Percentiles rank a stretch among this genome's conserved stretches.
phyloP scores from a whole-genome alignment of 2,797 vertebrate genomes.

The Cynodonichthys magdalenae region DNA sequence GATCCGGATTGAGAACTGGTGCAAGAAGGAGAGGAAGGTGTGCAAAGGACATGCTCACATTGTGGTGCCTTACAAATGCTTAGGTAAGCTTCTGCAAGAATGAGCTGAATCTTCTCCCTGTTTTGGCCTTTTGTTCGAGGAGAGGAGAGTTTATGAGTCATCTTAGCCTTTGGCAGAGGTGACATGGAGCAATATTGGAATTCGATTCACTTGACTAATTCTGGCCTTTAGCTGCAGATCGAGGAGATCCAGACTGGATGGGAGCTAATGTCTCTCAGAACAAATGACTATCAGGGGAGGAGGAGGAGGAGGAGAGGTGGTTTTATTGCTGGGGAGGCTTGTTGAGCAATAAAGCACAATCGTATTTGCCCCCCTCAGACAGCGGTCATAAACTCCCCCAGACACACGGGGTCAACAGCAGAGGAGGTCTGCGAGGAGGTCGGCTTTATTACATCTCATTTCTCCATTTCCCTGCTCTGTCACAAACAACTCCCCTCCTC shows the following conservation, averaged over 20 bases:
- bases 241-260: slow-evolving; percentile 58
- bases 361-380: slow-evolving; percentile 69
- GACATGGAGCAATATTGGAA: slow-evolving; percentile 58
- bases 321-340: slow-evolving; percentile 73
- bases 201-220: slow-evolving; percentile 65
- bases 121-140: slow-evolving; percentile 11
- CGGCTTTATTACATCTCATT: slow-evolving; percentile 63
- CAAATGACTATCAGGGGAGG: slow-evolving; percentile 31
- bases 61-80: slow-evolving; percentile 94
- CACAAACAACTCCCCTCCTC: slow-evolving; percentile 31
- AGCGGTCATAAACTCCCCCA: slow-evolving; percentile 67
- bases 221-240: slow-evolving; percentile 68
- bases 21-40: slow-evolving; percentile 91
- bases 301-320: slow-evolving; percentile 15
- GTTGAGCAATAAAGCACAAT: slow-evolving; percentile 80
- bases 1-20: slow-evolving; percentile 93
- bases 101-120: slow-evolving; percentile 10
- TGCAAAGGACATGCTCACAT: slow-evolving; percentile 91
- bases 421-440: slow-evolving; percentile 42
- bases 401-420: slow-evolving; percentile 61
- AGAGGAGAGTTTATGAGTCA: slow-evolving; percentile 42
- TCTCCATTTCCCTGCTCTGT: slow-evolving; percentile 19
- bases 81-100: slow-evolving; percentile 83
- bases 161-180: slow-evolving; percentile 49
- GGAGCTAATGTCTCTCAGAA: slow-evolving; percentile 67